phyloP scores from a whole-genome alignment of 2,888 invertebrate genomes.

The Cantharis nigra region DNA sequence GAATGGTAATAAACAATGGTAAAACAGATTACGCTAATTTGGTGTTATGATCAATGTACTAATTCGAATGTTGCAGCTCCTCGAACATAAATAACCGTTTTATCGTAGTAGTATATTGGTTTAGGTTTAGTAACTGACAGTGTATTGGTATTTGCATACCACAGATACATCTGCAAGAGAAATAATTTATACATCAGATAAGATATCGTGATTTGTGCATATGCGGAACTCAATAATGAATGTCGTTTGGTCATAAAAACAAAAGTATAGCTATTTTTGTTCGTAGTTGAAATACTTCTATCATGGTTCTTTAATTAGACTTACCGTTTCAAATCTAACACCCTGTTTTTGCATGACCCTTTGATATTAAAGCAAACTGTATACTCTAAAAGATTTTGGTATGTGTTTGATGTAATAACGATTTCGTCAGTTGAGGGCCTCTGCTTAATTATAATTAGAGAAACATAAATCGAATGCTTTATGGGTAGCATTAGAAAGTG shows the following conservation, averaged over 20 bases:
- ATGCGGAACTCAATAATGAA: conserved; percentile 27
- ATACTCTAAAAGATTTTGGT: not conserved
- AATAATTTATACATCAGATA: conserved; percentile 42
- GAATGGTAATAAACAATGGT: conserved; percentile 36
- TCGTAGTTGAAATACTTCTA: not conserved
- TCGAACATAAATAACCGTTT: conserved; percentile 40
- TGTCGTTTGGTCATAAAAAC: conserved; percentile 11
- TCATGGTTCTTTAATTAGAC: conserved; percentile 4
- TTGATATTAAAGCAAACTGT: not conserved
- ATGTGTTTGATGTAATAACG: not conserved
- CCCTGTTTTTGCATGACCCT: conserved; percentile 6
- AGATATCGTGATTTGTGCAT: conserved; percentile 40
- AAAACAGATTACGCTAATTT: conserved; percentile 39
- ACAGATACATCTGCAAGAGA: conserved; percentile 38
- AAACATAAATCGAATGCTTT: not conserved
- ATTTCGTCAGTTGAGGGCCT: not conserved
- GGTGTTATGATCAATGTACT: conserved; percentile 40
- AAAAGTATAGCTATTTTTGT: conserved; percentile 2
- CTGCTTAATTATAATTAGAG: not conserved
- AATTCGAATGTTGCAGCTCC: conserved; percentile 38
- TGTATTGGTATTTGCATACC: conserved; percentile 36
- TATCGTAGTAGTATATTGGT: conserved; percentile 38
- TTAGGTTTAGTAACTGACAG: conserved; percentile 39
- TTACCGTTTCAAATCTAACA: conserved; percentile 7
- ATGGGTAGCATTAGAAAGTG: not conserved